These are phyloP conservation scores for Pegoplata infirma DNA, from an alignment of 2,888 invertebrate species.

Conservation along the genomic window DNA sequence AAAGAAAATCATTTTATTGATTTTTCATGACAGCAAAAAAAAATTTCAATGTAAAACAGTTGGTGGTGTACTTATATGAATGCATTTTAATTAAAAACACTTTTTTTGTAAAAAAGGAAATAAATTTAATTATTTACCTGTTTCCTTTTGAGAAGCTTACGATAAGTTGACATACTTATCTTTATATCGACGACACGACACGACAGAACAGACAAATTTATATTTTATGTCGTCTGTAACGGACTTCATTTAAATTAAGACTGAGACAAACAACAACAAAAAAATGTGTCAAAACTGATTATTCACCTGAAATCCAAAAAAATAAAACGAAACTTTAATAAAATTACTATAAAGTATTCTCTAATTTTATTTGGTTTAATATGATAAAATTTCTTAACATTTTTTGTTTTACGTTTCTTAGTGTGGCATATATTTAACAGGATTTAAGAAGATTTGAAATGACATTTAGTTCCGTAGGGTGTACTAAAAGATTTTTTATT, in stretches of 20 bases:
- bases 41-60: too few species aligned
- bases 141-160: constrained; percentile 16
- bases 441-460: too few species aligned
- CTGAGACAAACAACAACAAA: constrained; percentile 9
- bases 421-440: not conserved
- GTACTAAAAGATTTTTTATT: too few species aligned
- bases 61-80: not conserved
- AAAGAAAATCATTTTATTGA: not conserved
- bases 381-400: not conserved
- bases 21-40: not conserved
- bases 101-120: too few species aligned
- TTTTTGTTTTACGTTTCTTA: not conserved
- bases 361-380: not conserved
- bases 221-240: constrained; percentile 16
- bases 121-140: constrained; percentile 30
- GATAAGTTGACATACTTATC: constrained; percentile 30
- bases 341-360: too few species aligned
- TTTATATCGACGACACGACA: not conserved
- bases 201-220: not conserved
- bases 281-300: constrained; percentile 14
- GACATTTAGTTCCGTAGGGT: too few species aligned
- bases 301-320: not conserved
- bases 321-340: not conserved
- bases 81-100: not conserved
- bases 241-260: constrained; percentile 11